A percentile compares a stretch with the other conserved stretches of the same genome.
Evolutionary conservation across 2,113 vertebrate genomes (phyloP).

Genomic region (Terrapene triunguis): DNA sequence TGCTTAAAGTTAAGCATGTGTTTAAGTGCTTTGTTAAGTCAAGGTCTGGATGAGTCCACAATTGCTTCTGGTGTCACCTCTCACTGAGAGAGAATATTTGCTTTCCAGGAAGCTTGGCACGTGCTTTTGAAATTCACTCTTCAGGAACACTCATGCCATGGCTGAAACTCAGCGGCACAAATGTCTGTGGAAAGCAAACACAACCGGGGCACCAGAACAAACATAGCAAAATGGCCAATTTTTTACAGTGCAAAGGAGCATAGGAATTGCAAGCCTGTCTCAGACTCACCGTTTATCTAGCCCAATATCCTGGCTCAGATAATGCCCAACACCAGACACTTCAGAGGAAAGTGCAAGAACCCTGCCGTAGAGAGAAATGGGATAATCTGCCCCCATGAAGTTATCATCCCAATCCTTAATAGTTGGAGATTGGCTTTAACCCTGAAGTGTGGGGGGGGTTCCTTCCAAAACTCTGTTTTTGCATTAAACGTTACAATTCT

Average conservation of each 20-base stretch:
- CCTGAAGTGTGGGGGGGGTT: neutral
- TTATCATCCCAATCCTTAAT: neutral
- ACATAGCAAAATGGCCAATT: neutral
- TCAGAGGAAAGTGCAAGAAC: neutral
- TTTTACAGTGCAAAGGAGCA: neutral
- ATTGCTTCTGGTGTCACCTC: neutral
- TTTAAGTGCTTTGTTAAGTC: accelerated
- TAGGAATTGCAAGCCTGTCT: neutral
- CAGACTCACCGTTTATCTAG: neutral
- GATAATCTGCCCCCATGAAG: neutral
- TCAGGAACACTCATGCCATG: neutral
- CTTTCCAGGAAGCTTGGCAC: neutral
- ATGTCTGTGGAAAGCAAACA: neutral
- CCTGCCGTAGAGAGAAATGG: neutral
- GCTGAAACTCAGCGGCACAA: neutral
- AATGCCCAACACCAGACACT: neutral
- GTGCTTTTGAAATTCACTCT: neutral
- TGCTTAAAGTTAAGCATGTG: neutral
- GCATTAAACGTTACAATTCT: neutral
- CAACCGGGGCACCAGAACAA: neutral
- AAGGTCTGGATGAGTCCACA: neutral
- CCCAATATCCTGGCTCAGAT: neutral
- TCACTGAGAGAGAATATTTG: neutral
- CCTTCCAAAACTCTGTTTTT: neutral
- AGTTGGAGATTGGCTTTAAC: neutral